A percentile compares a stretch with the other conserved stretches of the same genome.
phyloP scores from a whole-genome alignment of 2,113 vertebrate species.

The Ondatra zibethicus region DNA sequence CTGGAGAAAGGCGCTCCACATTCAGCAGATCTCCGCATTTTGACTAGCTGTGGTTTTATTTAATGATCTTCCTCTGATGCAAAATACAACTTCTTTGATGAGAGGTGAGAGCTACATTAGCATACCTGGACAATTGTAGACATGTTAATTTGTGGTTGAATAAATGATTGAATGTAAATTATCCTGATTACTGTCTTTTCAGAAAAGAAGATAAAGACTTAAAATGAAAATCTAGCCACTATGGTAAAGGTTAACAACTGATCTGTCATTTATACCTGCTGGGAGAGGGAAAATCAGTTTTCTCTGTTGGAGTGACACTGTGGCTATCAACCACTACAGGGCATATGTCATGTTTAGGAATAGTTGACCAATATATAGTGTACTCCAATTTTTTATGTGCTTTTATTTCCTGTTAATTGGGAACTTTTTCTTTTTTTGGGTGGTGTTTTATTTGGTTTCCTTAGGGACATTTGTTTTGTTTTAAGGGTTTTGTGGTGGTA shows the following conservation, averaged over 20 bases:
- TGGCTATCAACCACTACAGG: not conserved
- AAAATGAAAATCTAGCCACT: not conserved
- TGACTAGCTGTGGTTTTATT: not conserved
- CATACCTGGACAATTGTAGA: not conserved
- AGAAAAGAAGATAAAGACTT: not conserved
- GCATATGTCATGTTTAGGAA: not conserved
- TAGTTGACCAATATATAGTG: not conserved
- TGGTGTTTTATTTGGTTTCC: no score
- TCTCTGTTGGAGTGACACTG: not conserved
- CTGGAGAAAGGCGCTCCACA: not conserved
- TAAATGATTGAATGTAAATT: not conserved
- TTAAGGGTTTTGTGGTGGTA: not conserved
- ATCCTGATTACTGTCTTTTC: not conserved
- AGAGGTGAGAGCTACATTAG: not conserved
- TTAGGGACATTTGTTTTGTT: not conserved
- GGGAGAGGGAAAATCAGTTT: not conserved
- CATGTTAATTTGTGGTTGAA: not conserved
- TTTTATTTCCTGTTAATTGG: no score
- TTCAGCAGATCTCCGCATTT: not conserved
- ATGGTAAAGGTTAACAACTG: not conserved
- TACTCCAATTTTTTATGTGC: not conserved
- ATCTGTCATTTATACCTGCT: not conserved
- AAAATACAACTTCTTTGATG: not conserved
- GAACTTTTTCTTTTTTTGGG: not conserved
- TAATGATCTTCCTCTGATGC: not conserved